A percentile compares a stretch with the other conserved stretches of the same genome.
These are phyloP conservation scores for Bradypodion pumilum DNA, from an alignment of 2,797 vertebrate genomes.

Conservation along the genomic window DNA sequence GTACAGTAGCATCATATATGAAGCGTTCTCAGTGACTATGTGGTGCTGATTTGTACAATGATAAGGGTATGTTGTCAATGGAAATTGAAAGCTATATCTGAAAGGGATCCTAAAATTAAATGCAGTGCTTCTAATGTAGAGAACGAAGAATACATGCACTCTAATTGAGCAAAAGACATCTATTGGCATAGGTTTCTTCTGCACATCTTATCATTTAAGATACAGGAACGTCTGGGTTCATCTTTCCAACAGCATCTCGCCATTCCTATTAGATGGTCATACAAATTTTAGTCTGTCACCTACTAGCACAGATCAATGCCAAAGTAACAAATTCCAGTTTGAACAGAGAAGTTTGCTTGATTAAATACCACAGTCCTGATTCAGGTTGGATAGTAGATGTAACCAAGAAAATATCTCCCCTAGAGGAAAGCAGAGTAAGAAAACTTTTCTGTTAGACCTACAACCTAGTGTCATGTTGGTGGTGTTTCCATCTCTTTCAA, in stretches of 20 bases:
- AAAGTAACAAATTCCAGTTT: too few relatives aligned
- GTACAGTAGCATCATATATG: not conserved
- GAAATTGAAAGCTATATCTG: not conserved
- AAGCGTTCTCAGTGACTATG: not conserved
- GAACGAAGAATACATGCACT: not conserved
- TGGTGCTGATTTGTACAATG: not conserved
- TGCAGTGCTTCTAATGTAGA: not conserved
- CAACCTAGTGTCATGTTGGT: too few relatives aligned
- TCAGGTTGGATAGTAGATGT: too few relatives aligned
- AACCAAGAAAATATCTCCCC: too few relatives aligned
- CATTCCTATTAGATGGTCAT: not conserved
- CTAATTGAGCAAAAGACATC: not conserved
- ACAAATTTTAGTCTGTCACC: too few relatives aligned
- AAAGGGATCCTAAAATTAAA: not conserved
- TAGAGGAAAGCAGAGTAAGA: too few relatives aligned
- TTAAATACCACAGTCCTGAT: too few relatives aligned
- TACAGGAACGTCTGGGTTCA: not conserved
- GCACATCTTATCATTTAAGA: not conserved
- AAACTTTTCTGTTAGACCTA: too few relatives aligned
- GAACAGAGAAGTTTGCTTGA: too few relatives aligned
- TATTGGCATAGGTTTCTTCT: not conserved
- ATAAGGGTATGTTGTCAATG: not conserved
- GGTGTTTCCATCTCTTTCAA: too few relatives aligned
- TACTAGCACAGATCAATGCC: too few relatives aligned
- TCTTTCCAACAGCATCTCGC: too few relatives aligned